Base-by-base conservation (phyloP, 92 coral and sea anemone species). In the Epizoanthus fatuus region DNA sequence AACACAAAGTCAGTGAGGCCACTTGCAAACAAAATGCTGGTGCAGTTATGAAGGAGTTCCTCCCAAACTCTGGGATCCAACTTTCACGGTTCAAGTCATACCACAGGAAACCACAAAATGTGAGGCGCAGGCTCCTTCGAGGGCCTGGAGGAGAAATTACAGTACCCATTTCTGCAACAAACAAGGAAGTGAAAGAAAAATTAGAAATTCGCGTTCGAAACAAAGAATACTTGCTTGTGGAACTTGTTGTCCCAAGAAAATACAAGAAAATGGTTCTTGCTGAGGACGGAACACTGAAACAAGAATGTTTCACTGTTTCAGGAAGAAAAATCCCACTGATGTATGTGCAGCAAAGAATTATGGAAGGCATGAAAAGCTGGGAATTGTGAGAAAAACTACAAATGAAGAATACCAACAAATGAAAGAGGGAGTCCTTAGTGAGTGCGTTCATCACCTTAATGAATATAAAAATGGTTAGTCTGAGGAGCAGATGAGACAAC, bases 241-340 rank as follows among this genome's bases (percentile, higher is more conserved):
- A 51, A 59, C 62, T 72, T 19, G 60, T 25, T 3, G 78, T 72
- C 9, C 78, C 44, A 2, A 51, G 78, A 72, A 51, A 49, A 7
- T 51, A 72, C 78, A 51, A 72, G 42, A 74, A 55, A 74, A 4
- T 74, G 47, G 80, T 74, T 55, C 80, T 74, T 32, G 80, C 25
- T 13, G 47, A 29, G 7, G 70, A 76, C 57, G 70, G 77, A 17
- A 77, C 83, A 0, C n/a, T 76, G 29, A 67, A 85, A 12, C 17
- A 75, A 20, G 76, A 74, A 17, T 53, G 29, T 25, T 86, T 77
- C 20, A 77, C 84, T 3, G 85, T 77, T 2, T 68, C 69, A 32
- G 89, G 84, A 38, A 53, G 84, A 8, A 86, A 86, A 78, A 86
- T 75, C 0, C 84, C 71, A 5, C 59, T 85, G 9, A 16, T 63